phyloP scores from a whole-genome alignment of 2,888 invertebrate species.

The Monoplex corrugatus region DNA sequence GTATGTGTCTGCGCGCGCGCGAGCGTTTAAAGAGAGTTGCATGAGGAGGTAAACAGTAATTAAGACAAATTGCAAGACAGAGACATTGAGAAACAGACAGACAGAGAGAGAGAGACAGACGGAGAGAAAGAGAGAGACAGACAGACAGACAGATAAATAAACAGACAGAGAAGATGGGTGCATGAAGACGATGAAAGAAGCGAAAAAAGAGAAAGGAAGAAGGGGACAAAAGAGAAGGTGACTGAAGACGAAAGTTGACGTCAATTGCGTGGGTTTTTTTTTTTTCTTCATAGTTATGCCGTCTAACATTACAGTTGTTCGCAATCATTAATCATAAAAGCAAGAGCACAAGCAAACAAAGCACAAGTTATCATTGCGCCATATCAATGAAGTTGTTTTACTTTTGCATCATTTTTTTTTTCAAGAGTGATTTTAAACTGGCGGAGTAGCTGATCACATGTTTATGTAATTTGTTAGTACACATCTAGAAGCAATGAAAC shows the following conservation, averaged over 20 bases:
- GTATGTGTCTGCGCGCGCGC: not conserved
- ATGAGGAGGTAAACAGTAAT: not conserved
- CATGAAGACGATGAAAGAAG: not conserved
- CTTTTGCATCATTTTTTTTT: no score
- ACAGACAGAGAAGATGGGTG: no score
- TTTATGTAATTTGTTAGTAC: no score
- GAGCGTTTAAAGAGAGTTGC: not conserved
- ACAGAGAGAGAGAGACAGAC: constrained; percentile 32
- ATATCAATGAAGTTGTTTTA: no score
- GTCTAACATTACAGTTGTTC: not conserved
- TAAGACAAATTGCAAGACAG: not conserved
- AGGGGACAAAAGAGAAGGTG: not conserved
- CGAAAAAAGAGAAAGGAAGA: not conserved
- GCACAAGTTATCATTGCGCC: no score
- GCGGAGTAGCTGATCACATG: no score
- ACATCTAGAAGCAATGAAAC: no score
- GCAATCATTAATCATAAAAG: not conserved
- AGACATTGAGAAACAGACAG: constrained; percentile 17
- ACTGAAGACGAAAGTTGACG: no score
- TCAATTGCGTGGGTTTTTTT: no score
- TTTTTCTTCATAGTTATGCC: no score
- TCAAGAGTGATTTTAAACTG: no score
- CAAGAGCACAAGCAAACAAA: not conserved
- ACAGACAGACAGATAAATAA: not conserved
- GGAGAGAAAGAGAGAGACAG: constrained; percentile 31